Conservation (phyloP, 2,888 invertebrate genomes). For the Exocentrus adspersus region DNA sequence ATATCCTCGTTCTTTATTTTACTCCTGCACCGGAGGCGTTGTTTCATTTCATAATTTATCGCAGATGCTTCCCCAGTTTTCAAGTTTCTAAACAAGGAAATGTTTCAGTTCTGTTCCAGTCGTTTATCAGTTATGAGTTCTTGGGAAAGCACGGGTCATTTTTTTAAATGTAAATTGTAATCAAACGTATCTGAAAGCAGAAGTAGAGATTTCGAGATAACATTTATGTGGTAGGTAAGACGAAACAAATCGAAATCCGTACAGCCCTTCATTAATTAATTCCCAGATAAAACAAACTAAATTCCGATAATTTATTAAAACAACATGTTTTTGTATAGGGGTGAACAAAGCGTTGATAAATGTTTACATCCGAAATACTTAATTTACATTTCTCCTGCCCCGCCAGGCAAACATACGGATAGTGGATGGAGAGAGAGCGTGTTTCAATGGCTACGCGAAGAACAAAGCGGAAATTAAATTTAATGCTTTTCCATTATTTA, state of each 20-base stretch:
- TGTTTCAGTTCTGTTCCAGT: too few species aligned
- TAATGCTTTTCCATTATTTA: constrained; percentile 3
- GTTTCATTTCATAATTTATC: neutral
- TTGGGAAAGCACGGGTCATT: too few species aligned
- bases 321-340: neutral
- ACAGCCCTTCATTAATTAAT: neutral
- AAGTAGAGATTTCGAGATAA: too few species aligned
- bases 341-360: neutral
- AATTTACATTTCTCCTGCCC: neutral
- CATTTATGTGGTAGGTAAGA: too few species aligned
- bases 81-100: too few species aligned
- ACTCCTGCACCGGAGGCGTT: neutral
- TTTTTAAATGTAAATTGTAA: too few species aligned
- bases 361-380: neutral
- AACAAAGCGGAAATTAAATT: neutral
- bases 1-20: neutral
- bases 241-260: too few species aligned
- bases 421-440: neutral
- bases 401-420: neutral
- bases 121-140: too few species aligned
- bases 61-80: neutral
- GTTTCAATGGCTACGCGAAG: neutral
- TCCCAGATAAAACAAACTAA: neutral
- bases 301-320: constrained; percentile 1
- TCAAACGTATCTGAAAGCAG: too few species aligned